These are phyloP conservation scores for Laupala kohalensis DNA, from an alignment of 1,140 invertebrate genomes.

Conservation along the genomic window DNA sequence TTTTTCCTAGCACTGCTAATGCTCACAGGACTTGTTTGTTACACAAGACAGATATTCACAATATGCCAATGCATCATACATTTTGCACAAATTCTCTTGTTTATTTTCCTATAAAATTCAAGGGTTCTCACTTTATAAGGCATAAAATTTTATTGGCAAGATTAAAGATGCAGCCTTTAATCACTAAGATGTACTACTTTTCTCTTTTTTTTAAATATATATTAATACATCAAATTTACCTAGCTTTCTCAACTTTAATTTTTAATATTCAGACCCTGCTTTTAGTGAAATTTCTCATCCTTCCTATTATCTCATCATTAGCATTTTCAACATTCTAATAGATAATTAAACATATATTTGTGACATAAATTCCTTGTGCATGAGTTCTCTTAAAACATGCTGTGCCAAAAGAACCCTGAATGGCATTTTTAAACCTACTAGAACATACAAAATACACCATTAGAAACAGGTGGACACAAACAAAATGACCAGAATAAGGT, in stretches of 20 bases:
- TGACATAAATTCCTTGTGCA: no score
- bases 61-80: neutral
- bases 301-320: no score
- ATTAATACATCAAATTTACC: no score
- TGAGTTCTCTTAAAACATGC: neutral
- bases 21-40: neutral
- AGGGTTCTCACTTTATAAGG: neutral
- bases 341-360: no score
- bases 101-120: neutral
- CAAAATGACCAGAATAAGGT: neutral
- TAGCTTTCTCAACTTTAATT: no score
- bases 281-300: no score
- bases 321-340: no score
- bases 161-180: no score
- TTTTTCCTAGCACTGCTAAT: slow-evolving; percentile 12
- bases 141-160: no score
- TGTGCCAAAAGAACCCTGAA: neutral
- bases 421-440: neutral
- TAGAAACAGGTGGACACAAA: neutral
- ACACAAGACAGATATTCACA: neutral
- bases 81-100: neutral
- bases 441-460: neutral
- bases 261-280: no score
- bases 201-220: no score
- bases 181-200: no score